Percentiles rank a stretch among this genome's conserved stretches.
Conservation (phyloP, 2,113 vertebrate species). For the Merops nubicus region DNA sequence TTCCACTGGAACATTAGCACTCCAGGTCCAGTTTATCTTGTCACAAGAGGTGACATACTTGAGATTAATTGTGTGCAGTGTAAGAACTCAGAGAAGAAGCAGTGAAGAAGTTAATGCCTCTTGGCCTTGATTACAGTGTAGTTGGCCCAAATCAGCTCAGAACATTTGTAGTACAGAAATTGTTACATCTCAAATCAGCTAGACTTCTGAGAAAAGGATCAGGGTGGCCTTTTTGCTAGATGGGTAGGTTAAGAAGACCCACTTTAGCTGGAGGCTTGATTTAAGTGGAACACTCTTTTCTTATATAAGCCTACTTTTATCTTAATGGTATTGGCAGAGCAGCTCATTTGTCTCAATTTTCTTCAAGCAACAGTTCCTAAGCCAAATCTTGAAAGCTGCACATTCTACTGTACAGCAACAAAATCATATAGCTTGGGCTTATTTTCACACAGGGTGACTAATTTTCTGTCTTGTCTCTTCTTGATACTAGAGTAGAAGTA, state of each 20-base stretch:
- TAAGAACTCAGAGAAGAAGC: not conserved
- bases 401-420: not conserved
- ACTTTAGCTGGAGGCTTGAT: not conserved
- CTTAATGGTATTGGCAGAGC: slow-evolving; percentile 12
- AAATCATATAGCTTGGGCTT: not conserved
- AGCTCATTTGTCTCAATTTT: slow-evolving; percentile 62
- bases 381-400: not conserved
- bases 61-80: not conserved
- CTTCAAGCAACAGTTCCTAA: not conserved
- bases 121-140: not conserved
- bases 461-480: not conserved
- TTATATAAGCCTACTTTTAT: slow-evolving; percentile 43
- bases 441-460: not conserved
- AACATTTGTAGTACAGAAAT: not conserved
- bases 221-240: not conserved
- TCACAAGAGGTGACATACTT: not conserved
- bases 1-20: not conserved
- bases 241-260: not conserved
- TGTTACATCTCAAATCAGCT: not conserved
- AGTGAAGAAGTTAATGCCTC: slow-evolving; percentile 5
- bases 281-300: slow-evolving; percentile 31
- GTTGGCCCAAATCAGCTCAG: not conserved
- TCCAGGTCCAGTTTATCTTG: not conserved
- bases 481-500: not conserved
- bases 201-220: not conserved